Percentiles rank a stretch among this genome's conserved stretches.
phyloP scores from a whole-genome alignment of 2,888 invertebrate genomes.

The Hirtodrosophila confusa region DNA sequence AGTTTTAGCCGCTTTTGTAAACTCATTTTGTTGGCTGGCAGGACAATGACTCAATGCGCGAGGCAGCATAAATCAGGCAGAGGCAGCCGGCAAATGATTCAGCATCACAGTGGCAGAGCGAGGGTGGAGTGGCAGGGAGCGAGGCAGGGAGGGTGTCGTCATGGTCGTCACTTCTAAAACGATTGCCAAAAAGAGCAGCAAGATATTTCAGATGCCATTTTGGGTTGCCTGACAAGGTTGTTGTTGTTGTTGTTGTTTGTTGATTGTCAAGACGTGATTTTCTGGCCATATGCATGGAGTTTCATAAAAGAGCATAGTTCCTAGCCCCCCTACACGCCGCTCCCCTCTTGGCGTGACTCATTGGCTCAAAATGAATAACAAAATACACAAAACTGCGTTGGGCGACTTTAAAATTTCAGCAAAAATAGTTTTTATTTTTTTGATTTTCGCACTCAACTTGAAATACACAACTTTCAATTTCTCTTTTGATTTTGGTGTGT shows the following conservation, averaged over 20 bases:
- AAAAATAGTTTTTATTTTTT: constrained; percentile 8
- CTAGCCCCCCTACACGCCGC: neutral
- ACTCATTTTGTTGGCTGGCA: constrained; percentile 18
- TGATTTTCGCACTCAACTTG: neutral
- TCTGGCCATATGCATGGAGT: constrained; percentile 40
- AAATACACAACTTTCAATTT: constrained; percentile 53
- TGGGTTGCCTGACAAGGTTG: constrained; percentile 54
- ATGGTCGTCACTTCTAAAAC: constrained; percentile 66
- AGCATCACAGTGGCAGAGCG: constrained; percentile 7
- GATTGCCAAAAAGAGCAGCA: constrained; percentile 67
- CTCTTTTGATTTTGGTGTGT: constrained; percentile 43
- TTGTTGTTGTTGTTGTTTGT: constrained; percentile 19
- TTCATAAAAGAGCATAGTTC: constrained; percentile 11
- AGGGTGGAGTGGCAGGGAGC: neutral
- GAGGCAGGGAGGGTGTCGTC: constrained; percentile 35
- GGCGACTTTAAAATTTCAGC: constrained; percentile 19
- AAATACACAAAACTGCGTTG: constrained; percentile 2
- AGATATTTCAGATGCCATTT: constrained; percentile 63
- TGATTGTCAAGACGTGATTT: constrained; percentile 73
- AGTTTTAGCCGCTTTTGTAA: constrained; percentile 9
- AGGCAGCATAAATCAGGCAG: constrained; percentile 37
- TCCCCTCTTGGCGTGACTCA: constrained; percentile 28
- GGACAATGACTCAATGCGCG: constrained; percentile 64
- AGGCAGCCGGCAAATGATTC: constrained; percentile 34
- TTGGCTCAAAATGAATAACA: neutral